Evolutionary conservation across 2,113 vertebrate genomes (phyloP).

Genomic region (Crypturellus undulatus): DNA sequence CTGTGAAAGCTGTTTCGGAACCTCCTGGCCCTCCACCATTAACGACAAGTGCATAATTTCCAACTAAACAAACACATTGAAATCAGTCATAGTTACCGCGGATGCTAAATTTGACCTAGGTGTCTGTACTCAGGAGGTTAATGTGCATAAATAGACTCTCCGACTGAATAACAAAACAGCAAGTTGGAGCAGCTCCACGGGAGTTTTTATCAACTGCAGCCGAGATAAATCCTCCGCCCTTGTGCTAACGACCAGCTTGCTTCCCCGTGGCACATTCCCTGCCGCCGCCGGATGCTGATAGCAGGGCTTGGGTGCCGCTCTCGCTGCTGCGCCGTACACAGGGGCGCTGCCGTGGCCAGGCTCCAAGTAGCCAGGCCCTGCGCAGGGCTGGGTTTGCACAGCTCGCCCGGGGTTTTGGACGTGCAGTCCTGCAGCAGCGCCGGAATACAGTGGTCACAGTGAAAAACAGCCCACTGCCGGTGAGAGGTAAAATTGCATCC

Average conservation of each 20-base stretch:
- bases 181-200: neutral
- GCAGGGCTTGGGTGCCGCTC: neutral
- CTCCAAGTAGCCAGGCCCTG: neutral
- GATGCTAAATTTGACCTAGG: constrained; percentile 11
- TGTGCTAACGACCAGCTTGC: neutral
- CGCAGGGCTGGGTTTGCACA: neutral
- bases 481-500: neutral
- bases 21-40: neutral
- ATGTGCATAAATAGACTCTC: neutral
- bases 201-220: constrained; percentile 3
- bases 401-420: constrained; percentile 2
- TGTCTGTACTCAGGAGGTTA: neutral
- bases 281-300: neutral
- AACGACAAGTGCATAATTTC: neutral
- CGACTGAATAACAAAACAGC: neutral
- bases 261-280: neutral
- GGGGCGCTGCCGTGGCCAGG: neutral
- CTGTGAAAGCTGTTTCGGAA: neutral
- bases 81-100: neutral
- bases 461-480: neutral
- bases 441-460: neutral
- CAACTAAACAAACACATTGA: neutral
- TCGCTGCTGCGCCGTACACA: neutral
- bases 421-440: neutral
- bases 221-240: neutral